A percentile compares a stretch with the other conserved stretches of the same genome.
Evolutionary conservation across 1,140 invertebrate genomes (phyloP).

Genomic region (Conus betulinus): DNA sequence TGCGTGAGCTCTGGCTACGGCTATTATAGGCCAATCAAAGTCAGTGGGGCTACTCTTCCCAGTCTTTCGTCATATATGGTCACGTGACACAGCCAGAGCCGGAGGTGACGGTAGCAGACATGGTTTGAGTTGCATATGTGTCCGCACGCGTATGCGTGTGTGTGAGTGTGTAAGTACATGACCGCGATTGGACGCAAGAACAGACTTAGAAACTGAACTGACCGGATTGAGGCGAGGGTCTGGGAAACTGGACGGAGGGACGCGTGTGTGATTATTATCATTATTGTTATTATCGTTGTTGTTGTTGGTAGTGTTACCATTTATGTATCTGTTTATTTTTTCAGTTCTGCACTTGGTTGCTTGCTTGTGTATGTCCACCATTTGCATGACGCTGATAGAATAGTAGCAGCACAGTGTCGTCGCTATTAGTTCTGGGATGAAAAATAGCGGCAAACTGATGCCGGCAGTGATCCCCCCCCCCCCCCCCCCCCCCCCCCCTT

Average conservation of each 20-base stretch:
- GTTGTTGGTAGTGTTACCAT: not conserved
- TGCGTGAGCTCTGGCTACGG: too few relatives aligned
- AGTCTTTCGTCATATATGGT: not conserved
- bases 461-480: too few relatives aligned
- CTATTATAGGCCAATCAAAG: too few relatives aligned
- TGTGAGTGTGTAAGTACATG: slow-evolving; percentile 11
- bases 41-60: too few relatives aligned
- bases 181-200: not conserved
- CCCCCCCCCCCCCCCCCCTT: too few relatives aligned
- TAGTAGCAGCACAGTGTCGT: not conserved
- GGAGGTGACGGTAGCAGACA: not conserved
- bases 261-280: not conserved
- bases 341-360: slow-evolving; percentile 10
- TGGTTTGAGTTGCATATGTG: not conserved
- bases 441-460: too few relatives aligned
- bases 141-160: slow-evolving; percentile 11
- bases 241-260: slow-evolving; percentile 23
- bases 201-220: not conserved
- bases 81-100: not conserved
- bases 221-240: not conserved
- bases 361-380: not conserved
- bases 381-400: slow-evolving; percentile 12
- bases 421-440: too few relatives aligned
- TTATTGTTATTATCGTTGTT: too few relatives aligned
- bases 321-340: not conserved